Evolutionary conservation across 2,888 invertebrate species (phyloP), one percentile per base, ranked within the genome.

Genomic region (Chesias legatella): DNA sequence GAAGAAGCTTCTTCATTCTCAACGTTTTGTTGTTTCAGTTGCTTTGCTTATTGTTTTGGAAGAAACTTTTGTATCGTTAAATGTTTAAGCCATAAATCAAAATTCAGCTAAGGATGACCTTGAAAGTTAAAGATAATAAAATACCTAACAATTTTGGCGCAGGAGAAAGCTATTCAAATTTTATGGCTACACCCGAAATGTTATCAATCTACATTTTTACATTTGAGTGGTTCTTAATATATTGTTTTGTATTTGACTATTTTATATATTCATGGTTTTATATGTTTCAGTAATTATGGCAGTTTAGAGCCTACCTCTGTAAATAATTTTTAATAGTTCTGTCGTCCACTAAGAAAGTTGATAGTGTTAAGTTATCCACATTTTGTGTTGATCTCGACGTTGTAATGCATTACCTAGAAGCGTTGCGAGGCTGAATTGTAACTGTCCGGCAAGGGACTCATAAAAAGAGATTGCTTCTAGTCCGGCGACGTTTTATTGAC

Each of bases 381-480:
- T 17, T 46, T 46, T 52, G 37, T 48, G 45, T 37, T 39, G 43
- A 44, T 34, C 43, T 30, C 43, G 45, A 42, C 47, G 45, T 48
- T 50, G 61, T 67, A 65, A 66, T 66, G 67, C 65, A 68, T 63
- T 60, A 67, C 63, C 58, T 63, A 69, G 68, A 65, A 72, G 72
- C 71, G 73, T 68, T 63, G 67, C 68, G 73, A 76, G 75, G 77
- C 77, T 72, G 75, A 71, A 75, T 72, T 71, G 77, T 74, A 75
- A 75, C 73, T 80, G 80, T 79, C 75, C 81, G 79, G 71, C 82
- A 55, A 55, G 83, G 80, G 85, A 80, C 81, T 75, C 80, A 73
- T 85, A 84, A 85, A 85, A 85, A 78, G 82, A 83, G 85, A 85
- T 85, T 85, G 85, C 83, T 82, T 85, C 76, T 75, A 84, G 75